Conservation (phyloP, 2,888 invertebrate genomes). For the Heliconius aoede region DNA sequence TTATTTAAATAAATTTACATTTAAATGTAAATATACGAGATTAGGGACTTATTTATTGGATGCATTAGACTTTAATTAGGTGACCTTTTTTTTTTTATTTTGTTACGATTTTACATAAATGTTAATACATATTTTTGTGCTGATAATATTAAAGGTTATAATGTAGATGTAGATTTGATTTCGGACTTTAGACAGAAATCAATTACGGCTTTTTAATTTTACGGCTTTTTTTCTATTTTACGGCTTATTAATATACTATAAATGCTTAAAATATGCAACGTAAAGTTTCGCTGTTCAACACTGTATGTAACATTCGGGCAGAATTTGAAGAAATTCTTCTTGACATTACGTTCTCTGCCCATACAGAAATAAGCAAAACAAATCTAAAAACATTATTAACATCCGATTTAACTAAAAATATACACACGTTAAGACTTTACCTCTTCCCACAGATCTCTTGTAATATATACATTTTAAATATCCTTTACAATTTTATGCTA, state of each 20-base stretch:
- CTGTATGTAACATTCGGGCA: neutral
- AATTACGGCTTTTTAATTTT: too few relatives aligned
- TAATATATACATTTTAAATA: slow-evolving; percentile 23
- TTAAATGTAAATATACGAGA: slow-evolving; percentile 1
- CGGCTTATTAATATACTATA: too few relatives aligned
- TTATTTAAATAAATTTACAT: slow-evolving; percentile 52
- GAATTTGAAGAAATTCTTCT: neutral
- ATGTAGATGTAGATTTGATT: neutral
- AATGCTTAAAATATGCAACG: too few relatives aligned
- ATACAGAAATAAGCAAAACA: neutral
- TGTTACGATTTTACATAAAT: neutral
- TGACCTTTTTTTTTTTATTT: neutral
- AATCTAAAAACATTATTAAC: too few relatives aligned
- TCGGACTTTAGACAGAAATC: too few relatives aligned
- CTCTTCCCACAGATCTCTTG: neutral
- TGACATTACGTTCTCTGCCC: neutral
- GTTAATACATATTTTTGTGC: neutral
- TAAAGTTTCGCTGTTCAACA: too few relatives aligned
- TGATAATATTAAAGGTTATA: neutral
- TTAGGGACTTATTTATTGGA: neutral
- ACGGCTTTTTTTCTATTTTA: too few relatives aligned
- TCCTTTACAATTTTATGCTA: slow-evolving; percentile 39
- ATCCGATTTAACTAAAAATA: too few relatives aligned
- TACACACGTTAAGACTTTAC: neutral
- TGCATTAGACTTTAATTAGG: neutral